Base-by-base conservation (phyloP, 2,888 invertebrate genomes). In the Patella ulyssiponensis region DNA sequence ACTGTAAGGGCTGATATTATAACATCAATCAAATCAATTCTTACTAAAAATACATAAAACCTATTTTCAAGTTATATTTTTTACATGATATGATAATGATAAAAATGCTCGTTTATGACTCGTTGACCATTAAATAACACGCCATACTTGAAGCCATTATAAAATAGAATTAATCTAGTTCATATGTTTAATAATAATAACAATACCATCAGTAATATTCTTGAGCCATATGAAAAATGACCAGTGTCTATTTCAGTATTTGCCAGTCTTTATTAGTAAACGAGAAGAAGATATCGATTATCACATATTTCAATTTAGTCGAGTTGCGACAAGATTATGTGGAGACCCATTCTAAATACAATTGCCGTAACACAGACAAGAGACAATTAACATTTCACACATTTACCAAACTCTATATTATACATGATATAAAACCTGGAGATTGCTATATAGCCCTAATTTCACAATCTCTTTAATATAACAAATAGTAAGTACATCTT, bases 241-340 rank as follows among this genome's bases (percentile, higher is more conserved):
- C 64, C 64, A 64, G 20, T 64, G 20, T 64, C n/a, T 64, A 64
- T 64, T 64, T 64, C 64, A 64, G 23, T 64, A 23, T 64, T 64
- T 64, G 14, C 23, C 64, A 64, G 23, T 64, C 64, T 64, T 64
- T 64, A 64, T 64, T n/a, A 23, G 23, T 23, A 64, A 64, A n/a
- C 12, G 14, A 23, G 23, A 23, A 23, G 20, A 64, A 23, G 14
- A 23, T 64, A 64, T 64, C 23, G 64, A 64, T 64, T 64, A 64
- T 64, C 64, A 64, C 64, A 64, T 64, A 64, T 64, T 64, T 64
- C 64, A 64, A 64, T 64, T 64, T 64, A 64, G 64, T 64, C 20
- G 23, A 23, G 23, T 64, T n/a, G 64, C 11, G n/a, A 64, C n/a
- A 23, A 64, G n/a, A 23, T 23, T 64, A 44, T 44, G 44, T 7